A percentile compares a stretch with the other conserved stretches of the same genome.
These are phyloP conservation scores for Onychostruthus taczanowskii DNA, from an alignment of 2,113 vertebrate species.

Conservation along the genomic window DNA sequence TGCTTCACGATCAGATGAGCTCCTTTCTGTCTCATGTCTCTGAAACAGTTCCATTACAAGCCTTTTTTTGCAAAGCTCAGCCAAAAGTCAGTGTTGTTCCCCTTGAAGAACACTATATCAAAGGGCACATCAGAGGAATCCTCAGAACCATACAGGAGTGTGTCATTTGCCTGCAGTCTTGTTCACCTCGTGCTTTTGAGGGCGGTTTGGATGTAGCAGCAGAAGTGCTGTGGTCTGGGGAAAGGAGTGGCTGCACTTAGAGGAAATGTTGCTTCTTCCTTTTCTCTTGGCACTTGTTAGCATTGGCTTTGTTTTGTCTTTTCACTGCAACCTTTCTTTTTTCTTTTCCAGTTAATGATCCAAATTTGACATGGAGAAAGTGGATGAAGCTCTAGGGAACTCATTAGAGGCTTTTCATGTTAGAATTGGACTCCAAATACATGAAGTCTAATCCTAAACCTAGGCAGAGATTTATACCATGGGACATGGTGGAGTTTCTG, in stretches of 20 bases:
- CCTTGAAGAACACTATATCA: neutral
- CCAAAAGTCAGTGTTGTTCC: neutral
- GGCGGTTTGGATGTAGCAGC: neutral
- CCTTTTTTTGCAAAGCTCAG: neutral
- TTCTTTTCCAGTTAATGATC: neutral
- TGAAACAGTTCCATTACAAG: neutral
- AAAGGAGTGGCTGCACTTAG: neutral
- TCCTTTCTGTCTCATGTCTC: neutral
- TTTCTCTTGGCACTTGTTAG: neutral
- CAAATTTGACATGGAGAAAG: neutral
- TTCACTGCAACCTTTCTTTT: neutral
- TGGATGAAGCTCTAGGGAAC: conserved; percentile 1
- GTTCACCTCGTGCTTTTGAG: neutral
- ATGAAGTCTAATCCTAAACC: neutral
- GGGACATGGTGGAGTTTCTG: neutral
- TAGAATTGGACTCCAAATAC: conserved; percentile 2
- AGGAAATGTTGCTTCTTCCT: neutral
- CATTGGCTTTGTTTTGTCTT: neutral
- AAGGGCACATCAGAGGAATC: neutral
- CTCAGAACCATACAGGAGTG: neutral
- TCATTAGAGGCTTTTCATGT: conserved; percentile 10
- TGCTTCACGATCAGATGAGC: neutral
- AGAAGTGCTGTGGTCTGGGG: neutral
- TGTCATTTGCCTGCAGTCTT: neutral
- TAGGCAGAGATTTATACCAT: neutral